These are phyloP conservation scores for Eleginops maclovinus DNA, from an alignment of 2,113 vertebrate species.

Conservation along the genomic window DNA sequence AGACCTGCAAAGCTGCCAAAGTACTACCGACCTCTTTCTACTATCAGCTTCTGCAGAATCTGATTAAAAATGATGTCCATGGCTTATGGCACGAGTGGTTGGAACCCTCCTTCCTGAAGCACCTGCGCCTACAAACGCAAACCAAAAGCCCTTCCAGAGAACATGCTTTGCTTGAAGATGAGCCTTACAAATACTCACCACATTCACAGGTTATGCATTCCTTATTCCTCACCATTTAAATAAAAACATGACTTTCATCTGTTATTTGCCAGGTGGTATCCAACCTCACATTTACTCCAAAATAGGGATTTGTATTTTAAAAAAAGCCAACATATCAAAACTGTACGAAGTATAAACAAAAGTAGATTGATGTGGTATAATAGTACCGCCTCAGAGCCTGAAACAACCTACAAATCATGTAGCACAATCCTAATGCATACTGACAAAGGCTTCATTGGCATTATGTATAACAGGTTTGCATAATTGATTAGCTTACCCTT, in stretches of 20 bases:
- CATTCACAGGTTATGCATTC: background rate
- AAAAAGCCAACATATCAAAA: background rate
- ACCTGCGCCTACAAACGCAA: constrained; percentile 24
- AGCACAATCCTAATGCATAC: background rate
- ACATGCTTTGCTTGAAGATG: background rate
- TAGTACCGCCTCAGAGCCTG: background rate
- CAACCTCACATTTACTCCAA: background rate
- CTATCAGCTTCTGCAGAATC: constrained; percentile 62
- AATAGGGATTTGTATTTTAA: background rate
- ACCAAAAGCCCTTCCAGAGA: constrained; percentile 14
- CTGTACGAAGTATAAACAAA: background rate
- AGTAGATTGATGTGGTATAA: too few species aligned
- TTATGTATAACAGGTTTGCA: background rate
- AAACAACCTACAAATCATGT: background rate
- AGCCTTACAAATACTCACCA: background rate
- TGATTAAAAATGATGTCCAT: constrained; percentile 56
- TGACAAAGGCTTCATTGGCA: background rate
- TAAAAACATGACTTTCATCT: background rate
- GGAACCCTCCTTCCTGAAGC: constrained; percentile 27
- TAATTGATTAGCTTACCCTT: constrained; percentile 32
- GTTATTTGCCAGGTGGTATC: background rate
- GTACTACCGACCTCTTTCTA: constrained; percentile 15
- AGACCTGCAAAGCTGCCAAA: constrained; percentile 50
- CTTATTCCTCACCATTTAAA: background rate
- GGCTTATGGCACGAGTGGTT: constrained; percentile 20